A percentile compares a stretch with the other conserved stretches of the same genome.
These are phyloP conservation scores for Melitaea cinxia DNA, from an alignment of 1,140 invertebrate species.

Conservation along the genomic window DNA sequence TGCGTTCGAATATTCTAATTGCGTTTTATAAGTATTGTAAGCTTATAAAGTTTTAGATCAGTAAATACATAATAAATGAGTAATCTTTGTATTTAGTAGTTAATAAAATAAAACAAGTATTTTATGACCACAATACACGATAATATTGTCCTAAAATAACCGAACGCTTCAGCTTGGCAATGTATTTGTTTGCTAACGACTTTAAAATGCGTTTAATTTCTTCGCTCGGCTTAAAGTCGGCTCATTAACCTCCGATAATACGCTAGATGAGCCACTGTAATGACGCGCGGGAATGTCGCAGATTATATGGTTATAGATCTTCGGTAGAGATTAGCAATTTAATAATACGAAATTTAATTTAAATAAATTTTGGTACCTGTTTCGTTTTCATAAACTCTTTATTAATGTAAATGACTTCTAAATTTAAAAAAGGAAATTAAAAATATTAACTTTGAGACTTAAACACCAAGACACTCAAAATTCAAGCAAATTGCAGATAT, in stretches of 20 bases:
- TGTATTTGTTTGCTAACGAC: slow-evolving; percentile 34
- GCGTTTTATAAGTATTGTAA: too few species aligned
- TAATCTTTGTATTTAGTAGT: too few species aligned
- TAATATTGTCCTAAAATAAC: slow-evolving; percentile 34
- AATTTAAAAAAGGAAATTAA: too few species aligned
- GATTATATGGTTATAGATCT: slow-evolving; percentile 22
- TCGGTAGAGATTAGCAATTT: slow-evolving; percentile 14
- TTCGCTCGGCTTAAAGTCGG: slow-evolving; percentile 27
- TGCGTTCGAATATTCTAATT: slow-evolving; percentile 2
- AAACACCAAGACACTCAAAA: slow-evolving; percentile 9
- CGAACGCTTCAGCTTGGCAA: slow-evolving; percentile 26
- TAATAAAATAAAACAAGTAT: slow-evolving; percentile 25
- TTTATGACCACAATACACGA: slow-evolving; percentile 18
- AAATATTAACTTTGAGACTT: not conserved
- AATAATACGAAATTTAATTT: not conserved
- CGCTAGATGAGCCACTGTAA: slow-evolving; percentile 19
- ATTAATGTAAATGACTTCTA: too few species aligned
- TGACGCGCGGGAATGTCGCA: slow-evolving; percentile 23
- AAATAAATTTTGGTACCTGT: too few species aligned
- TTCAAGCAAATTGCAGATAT: slow-evolving; percentile 16
- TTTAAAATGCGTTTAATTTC: slow-evolving; percentile 35
- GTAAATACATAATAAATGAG: too few species aligned
- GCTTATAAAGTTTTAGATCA: not conserved
- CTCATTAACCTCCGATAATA: slow-evolving; percentile 35
- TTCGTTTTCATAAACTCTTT: too few species aligned